Base-by-base conservation (phyloP, 2,113 vertebrate genomes). In the Sialia sialis region DNA sequence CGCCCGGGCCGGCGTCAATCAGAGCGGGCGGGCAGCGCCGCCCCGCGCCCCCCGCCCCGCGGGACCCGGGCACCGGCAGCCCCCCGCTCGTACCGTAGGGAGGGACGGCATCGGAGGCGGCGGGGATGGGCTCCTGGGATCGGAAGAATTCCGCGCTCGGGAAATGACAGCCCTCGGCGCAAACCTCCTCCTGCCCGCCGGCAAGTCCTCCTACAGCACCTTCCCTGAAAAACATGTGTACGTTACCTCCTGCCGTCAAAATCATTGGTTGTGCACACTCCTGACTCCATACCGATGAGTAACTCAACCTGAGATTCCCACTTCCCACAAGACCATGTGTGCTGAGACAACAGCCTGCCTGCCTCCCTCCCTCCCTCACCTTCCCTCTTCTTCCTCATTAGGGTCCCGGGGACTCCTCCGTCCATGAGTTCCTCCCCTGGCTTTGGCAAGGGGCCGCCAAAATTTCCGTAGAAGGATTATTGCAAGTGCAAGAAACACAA, bases 281-380 rank as follows among this genome's bases (percentile, higher is more conserved):
- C 87, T 78, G 91, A 68, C 95, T 93, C 87, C 91, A 44, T 43
- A 20, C 16, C 78, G 93, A 92, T 94, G 94, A 96, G 91, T 94
- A 94, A 95, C 91, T 82, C 89, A 91, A 91, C 87, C 91, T 94
- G 89, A 85, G 81, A 91, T 76, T 92, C 87, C 84, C 93, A 87
- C 91, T 75, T 91, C 89, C 94, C 84, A 87, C 89, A 17, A 54
- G 48, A 83, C 72, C 91, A 30, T 81, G 91, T 92, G 89, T 77
- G 89, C 56, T 70, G 89, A 89, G 66, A 6, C 54, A 52, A 62
- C 67, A 79, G 87, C 93, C 64, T 54, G 22, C 93, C 64, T 54
- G 5, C 73, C 38, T 52, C 46, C 18, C 34, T 84, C 34, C 41
- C 43, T 29, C 36, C 20, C 34, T 58, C 74, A 48, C 58, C 82